These are phyloP conservation scores for Drosophila setosimentum DNA, from an alignment of 2,888 invertebrate genomes.

Conservation along the genomic window DNA sequence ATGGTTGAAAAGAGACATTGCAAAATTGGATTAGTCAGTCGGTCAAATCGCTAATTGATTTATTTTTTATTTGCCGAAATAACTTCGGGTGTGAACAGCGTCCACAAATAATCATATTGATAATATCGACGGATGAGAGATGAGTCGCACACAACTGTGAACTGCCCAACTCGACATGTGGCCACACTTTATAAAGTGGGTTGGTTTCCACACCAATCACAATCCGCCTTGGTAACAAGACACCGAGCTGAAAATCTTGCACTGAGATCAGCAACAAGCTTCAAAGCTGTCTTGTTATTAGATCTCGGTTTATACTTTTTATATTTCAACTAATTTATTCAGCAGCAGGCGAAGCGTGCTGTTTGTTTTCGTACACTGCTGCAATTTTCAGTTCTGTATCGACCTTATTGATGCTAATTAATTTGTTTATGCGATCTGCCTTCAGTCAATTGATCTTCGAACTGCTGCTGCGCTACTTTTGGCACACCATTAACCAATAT, in stretches of 20 bases:
- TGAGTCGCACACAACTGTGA: slow-evolving; percentile 73
- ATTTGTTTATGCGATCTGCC: slow-evolving; percentile 71
- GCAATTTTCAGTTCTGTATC: slow-evolving; percentile 52
- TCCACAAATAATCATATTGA: slow-evolving; percentile 49
- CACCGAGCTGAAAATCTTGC: slow-evolving; percentile 20
- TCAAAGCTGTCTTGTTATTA: slow-evolving; percentile 11
- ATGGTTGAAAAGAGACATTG: slow-evolving; percentile 15
- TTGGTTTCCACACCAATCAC: slow-evolving; percentile 8
- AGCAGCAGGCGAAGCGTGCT: slow-evolving; percentile 39
- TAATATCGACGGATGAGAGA: slow-evolving; percentile 32
- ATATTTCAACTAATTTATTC: slow-evolving; percentile 42
- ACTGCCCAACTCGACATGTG: slow-evolving; percentile 34
- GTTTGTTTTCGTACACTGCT: slow-evolving; percentile 39
- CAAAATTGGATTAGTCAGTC: slow-evolving; percentile 52
- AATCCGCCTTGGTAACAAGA: slow-evolving; percentile 49
- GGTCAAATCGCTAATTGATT: slow-evolving; percentile 57
- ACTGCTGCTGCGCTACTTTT: slow-evolving; percentile 56
- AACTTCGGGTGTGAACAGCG: slow-evolving; percentile 62
- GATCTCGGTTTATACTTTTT: slow-evolving; percentile 11
- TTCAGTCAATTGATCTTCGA: slow-evolving; percentile 25
- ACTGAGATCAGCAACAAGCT: neutral
- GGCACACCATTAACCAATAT: slow-evolving; percentile 29
- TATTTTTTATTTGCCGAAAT: slow-evolving; percentile 71
- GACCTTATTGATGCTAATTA: slow-evolving; percentile 73
- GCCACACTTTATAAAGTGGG: slow-evolving; percentile 24